Percentiles rank a stretch among this genome's conserved stretches.
Conservation (phyloP, 2,888 invertebrate species). For the Epistrophella euchroma region DNA sequence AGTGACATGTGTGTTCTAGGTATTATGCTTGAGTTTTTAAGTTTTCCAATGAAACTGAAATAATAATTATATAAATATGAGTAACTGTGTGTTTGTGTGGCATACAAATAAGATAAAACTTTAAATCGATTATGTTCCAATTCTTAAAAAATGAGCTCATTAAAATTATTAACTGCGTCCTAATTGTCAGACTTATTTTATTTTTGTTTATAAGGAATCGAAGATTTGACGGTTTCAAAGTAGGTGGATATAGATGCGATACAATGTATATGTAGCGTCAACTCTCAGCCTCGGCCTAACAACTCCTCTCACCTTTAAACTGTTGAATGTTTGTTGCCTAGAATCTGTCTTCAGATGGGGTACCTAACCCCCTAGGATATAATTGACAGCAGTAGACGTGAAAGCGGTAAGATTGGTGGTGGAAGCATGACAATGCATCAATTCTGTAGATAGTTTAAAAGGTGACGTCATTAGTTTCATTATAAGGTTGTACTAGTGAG, state of each 20-base stretch:
- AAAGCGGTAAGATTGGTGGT: too few relatives aligned
- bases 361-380: not conserved
- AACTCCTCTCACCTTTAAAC: not conserved
- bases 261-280: not conserved
- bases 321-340: not conserved
- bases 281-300: not conserved
- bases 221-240: not conserved
- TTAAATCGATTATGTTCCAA: not conserved
- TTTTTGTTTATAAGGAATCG: not conserved
- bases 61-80: not conserved
- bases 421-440: too few relatives aligned
- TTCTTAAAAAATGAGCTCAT: conserved; percentile 1
- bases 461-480: too few relatives aligned
- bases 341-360: not conserved
- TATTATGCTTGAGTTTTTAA: not conserved
- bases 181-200: not conserved
- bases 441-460: too few relatives aligned
- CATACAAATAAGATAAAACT: conserved; percentile 13
- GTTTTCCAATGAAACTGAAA: conserved; percentile 9
- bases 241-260: too few relatives aligned
- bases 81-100: not conserved
- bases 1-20: not conserved
- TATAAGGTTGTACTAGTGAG: too few relatives aligned
- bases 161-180: not conserved
- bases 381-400: too few relatives aligned